Evolutionary conservation across 2,888 invertebrate genomes (phyloP).

Genomic region (Drosophila neotestacea): DNA sequence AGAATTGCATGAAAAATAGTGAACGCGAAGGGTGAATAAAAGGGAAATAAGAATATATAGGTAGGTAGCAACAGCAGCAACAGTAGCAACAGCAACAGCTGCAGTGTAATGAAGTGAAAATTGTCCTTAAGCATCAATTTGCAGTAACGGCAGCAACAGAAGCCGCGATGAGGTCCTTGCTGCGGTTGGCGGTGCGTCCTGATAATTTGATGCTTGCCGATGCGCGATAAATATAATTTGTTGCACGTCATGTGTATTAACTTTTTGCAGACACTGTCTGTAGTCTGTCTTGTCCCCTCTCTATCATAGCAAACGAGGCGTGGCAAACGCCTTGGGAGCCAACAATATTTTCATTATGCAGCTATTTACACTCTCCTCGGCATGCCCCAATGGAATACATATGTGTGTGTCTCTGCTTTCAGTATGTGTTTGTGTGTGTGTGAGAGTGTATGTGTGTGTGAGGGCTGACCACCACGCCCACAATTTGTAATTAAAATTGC

Average conservation of each 20-base stretch:
- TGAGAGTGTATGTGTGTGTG: constrained; percentile 27
- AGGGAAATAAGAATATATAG: constrained; percentile 3
- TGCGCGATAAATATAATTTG: constrained; percentile 83
- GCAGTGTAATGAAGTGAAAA: constrained; percentile 83
- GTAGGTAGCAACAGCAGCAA: constrained; percentile 2
- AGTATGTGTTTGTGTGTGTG: constrained; percentile 26
- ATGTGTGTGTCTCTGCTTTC: constrained; percentile 5
- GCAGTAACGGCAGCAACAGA: constrained; percentile 61
- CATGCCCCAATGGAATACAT: constrained; percentile 33
- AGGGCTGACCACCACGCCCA: constrained; percentile 73
- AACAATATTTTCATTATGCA: constrained; percentile 64
- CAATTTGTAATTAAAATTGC: constrained; percentile 79
- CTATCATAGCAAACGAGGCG: constrained; percentile 25
- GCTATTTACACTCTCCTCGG: constrained; percentile 58
- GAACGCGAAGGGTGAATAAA: constrained; percentile 22
- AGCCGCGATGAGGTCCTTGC: constrained; percentile 35
- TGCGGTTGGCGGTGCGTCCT: constrained; percentile 54
- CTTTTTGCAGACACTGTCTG: constrained; percentile 68
- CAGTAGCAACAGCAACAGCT: constrained; percentile 3
- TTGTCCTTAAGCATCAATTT: constrained; percentile 84
- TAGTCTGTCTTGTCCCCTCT: neutral
- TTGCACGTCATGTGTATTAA: constrained; percentile 81
- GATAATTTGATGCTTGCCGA: constrained; percentile 81
- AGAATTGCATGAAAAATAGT: constrained; percentile 57
- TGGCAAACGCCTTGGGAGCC: constrained; percentile 38